phyloP scores from a whole-genome alignment of 2,888 invertebrate genomes.

The Diarsia brunnea region DNA sequence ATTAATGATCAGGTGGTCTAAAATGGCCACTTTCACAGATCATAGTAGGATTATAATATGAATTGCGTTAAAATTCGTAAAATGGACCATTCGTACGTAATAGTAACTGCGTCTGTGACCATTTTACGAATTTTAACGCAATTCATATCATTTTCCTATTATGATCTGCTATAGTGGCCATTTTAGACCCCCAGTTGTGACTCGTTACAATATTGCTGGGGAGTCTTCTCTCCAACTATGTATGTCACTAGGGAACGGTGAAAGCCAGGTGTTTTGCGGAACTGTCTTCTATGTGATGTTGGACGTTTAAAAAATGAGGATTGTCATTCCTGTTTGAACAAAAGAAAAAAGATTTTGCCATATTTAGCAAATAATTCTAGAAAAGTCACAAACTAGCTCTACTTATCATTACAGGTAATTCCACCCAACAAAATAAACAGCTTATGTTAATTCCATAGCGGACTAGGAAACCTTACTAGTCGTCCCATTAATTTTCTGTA shows the following conservation, averaged over 20 bases:
- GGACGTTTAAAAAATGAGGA: neutral
- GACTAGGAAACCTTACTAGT: neutral
- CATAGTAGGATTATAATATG: too few relatives aligned
- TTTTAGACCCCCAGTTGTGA: too few relatives aligned
- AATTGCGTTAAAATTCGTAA: too few relatives aligned
- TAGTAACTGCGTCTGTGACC: too few relatives aligned
- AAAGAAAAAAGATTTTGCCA: neutral
- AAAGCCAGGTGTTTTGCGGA: neutral
- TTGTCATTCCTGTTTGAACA: neutral
- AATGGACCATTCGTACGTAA: too few relatives aligned
- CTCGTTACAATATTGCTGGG: neutral
- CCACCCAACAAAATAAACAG: neutral
- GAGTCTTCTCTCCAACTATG: too few relatives aligned
- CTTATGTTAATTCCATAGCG: conserved; percentile 4
- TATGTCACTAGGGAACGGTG: neutral
- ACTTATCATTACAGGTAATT: neutral
- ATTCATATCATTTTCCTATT: too few relatives aligned
- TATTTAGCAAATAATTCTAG: neutral
- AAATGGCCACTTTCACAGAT: too few relatives aligned
- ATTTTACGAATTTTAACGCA: too few relatives aligned
- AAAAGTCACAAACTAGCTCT: neutral
- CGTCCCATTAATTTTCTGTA: neutral
- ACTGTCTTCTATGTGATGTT: neutral
- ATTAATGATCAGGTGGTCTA: neutral
- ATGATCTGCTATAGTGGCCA: too few relatives aligned